Evolutionary conservation across 2,113 vertebrate species (phyloP), one percentile per base, ranked within the genome.

Genomic region (Eurystomus gularis): DNA sequence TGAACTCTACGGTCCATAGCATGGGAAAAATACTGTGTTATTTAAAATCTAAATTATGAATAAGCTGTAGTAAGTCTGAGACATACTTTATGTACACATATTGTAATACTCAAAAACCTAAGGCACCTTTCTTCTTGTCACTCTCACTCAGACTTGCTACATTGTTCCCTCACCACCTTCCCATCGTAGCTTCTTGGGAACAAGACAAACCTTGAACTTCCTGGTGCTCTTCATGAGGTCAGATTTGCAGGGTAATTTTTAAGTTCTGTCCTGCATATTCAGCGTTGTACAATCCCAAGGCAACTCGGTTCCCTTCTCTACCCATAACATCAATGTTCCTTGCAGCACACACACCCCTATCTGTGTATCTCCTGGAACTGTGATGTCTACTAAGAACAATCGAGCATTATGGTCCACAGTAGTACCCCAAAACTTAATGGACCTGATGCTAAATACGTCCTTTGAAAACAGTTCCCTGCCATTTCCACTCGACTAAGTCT

Each of bases 271-370:
- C 40, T 57, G 26, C 42, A 62, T 6, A 44, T 6, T 55, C 83
- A 91, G 40, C 42, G 12, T 1, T 52, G 82, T 8, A 17, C 31
- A 54, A 26, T 6, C 28, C 64, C 62, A 61, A 65, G 12, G 40
- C 8, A 68, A 8, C 21, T 31, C 54, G 10, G 24, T 16, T 77
- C 51, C 61, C 33, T 79, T 51, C 24, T 24, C n/a, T 31, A 44
- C 21, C 42, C 48, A 4, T 0, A 17, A 52, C 26, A 21, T 3
- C 40, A 33, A 15, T 0, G 1, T 8, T 65, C 46, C 82, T n/a
- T 66, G 44, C 68, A 62, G 58, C 39, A 62, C 73, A 76, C 40
- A 62, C 28, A 80, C 68, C 68, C 31, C 57, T 52, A 9, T 7
- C 46, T 40, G 18, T 21, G 28, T 18, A 13, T 33, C 33, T 35